Percentiles rank a stretch among this genome's conserved stretches.
Evolutionary conservation across 2,797 vertebrate species (phyloP).

Genomic region (Poecilia picta): DNA sequence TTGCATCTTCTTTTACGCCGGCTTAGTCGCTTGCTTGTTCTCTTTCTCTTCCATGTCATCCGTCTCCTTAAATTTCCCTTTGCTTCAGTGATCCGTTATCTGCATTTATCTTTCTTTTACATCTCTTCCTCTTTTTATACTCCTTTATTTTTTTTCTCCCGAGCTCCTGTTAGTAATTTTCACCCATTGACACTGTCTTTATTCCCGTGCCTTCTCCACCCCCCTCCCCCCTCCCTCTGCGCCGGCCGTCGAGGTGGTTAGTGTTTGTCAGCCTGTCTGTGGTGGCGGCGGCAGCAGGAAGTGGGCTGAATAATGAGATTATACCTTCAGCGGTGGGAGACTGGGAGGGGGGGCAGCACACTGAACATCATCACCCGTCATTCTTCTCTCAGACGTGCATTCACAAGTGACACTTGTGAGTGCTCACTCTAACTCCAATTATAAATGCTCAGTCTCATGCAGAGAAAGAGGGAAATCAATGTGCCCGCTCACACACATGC

Average conservation of each 20-base stretch:
- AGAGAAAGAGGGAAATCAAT: constrained; percentile 3
- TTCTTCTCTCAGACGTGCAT: constrained; percentile 32
- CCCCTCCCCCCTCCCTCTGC: constrained; percentile 2
- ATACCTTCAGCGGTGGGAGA: constrained; percentile 38
- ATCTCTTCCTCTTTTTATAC: constrained; percentile 8
- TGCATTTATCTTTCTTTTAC: not conserved
- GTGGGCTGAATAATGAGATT: constrained; percentile 75
- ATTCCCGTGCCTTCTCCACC: constrained; percentile 6
- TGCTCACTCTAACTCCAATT: constrained; percentile 20
- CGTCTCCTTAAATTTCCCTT: constrained; percentile 31
- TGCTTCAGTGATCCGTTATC: constrained; percentile 19
- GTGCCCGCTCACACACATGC: not conserved
- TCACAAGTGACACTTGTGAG: constrained; percentile 6
- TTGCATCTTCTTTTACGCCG: constrained; percentile 37
- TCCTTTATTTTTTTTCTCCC: constrained; percentile 19
- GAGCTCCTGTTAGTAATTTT: constrained; percentile 36
- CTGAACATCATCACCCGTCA: constrained; percentile 55
- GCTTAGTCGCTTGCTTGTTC: constrained; percentile 2
- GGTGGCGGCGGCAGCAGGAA: constrained; percentile 77
- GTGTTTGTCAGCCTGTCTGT: constrained; percentile 72
- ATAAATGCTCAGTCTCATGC: constrained; percentile 18
- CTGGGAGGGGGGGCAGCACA: constrained; percentile 32
- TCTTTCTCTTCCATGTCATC: constrained; percentile 11
- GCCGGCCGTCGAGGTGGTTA: constrained; percentile 68
- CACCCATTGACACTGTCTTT: constrained; percentile 26